These are phyloP conservation scores for Plagodis dolabraria DNA, from an alignment of 2,888 invertebrate species.

Conservation along the genomic window DNA sequence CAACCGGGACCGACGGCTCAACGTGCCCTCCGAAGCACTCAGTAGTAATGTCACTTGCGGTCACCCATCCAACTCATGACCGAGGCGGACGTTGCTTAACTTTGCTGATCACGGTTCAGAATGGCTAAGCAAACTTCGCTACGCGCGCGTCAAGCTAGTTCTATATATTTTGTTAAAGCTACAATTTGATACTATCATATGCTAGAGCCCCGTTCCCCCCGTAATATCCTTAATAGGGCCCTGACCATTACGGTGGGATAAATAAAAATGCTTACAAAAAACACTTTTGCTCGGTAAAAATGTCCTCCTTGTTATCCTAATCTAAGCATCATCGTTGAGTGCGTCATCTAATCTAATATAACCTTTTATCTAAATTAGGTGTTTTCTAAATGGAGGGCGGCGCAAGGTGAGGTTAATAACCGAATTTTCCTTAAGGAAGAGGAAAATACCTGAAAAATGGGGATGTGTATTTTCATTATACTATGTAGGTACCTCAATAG, in stretches of 20 bases:
- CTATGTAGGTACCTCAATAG: too few species aligned
- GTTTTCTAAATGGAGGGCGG: conserved; percentile 15
- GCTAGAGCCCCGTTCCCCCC: neutral
- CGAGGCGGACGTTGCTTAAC: too few species aligned
- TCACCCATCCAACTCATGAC: too few species aligned
- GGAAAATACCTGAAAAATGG: conserved; percentile 11
- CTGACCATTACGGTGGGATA: neutral
- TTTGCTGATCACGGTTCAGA: too few species aligned
- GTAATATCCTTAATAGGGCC: conserved; percentile 5
- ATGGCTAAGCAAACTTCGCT: too few species aligned
- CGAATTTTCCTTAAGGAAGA: conserved; percentile 7
- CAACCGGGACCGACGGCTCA: too few species aligned
- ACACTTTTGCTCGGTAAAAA: conserved; percentile 3
- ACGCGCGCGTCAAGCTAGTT: too few species aligned
- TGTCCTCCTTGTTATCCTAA: conserved; percentile 4
- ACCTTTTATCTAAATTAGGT: conserved; percentile 28
- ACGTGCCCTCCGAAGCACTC: too few species aligned
- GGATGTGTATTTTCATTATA: too few species aligned
- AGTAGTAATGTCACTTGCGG: too few species aligned
- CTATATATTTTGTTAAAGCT: neutral
- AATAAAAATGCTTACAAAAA: neutral
- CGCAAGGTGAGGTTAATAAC: conserved; percentile 15
- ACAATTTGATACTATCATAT: neutral
- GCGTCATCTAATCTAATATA: conserved; percentile 19
- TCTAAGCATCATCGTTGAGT: conserved; percentile 7